phyloP scores from a whole-genome alignment of 2,888 invertebrate species.

The Spodoptera exigua region DNA sequence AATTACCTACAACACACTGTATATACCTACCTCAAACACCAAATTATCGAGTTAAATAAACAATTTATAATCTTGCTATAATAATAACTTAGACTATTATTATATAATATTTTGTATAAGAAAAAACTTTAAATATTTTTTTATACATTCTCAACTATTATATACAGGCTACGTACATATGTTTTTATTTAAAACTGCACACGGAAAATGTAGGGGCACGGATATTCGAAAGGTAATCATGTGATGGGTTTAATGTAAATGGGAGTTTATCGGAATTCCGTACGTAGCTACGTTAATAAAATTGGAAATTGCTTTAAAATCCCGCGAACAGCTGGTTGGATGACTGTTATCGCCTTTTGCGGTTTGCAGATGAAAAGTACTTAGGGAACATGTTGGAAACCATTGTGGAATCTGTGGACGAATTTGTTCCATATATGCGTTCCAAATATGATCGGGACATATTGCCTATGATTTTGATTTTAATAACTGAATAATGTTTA shows the following conservation, averaged over 20 bases:
- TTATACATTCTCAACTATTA: constrained; percentile 43
- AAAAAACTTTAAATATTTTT: constrained; percentile 44
- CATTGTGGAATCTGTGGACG: background rate
- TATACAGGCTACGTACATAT: constrained; percentile 40
- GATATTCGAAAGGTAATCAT: constrained; percentile 11
- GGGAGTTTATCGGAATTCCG: background rate
- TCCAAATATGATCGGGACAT: too few relatives aligned
- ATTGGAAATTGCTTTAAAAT: constrained; percentile 34
- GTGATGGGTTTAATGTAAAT: too few relatives aligned
- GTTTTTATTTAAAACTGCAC: constrained; percentile 20
- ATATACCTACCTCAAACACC: constrained; percentile 30
- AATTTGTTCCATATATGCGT: too few relatives aligned
- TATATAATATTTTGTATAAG: constrained; percentile 26
- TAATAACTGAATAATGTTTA: too few relatives aligned
- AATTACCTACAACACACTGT: too few relatives aligned
- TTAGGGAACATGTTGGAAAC: constrained; percentile 8
- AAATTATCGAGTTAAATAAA: constrained; percentile 26
- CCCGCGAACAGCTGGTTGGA: constrained; percentile 17
- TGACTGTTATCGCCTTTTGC: constrained; percentile 23
- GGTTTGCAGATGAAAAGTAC: constrained; percentile 3
- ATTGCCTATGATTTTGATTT: too few relatives aligned
- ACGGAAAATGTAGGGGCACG: constrained; percentile 21
- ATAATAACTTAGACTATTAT: constrained; percentile 1
- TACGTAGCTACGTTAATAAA: constrained; percentile 16
- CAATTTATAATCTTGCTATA: constrained; percentile 30